Conservation (phyloP, 1,140 invertebrate species). For the Sycophaga agraensis region DNA sequence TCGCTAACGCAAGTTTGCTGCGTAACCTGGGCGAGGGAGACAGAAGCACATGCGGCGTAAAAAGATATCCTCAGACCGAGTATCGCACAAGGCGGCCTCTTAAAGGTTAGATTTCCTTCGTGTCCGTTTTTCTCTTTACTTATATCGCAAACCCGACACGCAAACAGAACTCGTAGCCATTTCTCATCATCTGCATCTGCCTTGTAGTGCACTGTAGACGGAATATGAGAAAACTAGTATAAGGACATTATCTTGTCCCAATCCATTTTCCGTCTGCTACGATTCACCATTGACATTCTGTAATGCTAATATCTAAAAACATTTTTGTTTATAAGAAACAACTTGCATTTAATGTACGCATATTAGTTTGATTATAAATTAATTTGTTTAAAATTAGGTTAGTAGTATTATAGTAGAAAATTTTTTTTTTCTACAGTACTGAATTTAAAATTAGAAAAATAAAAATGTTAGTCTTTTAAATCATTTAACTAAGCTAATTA, state of each 20-base stretch:
- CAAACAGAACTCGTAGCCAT: too few relatives aligned
- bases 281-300: background rate
- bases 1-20: too few relatives aligned
- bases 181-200: too few relatives aligned
- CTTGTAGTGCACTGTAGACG: too few relatives aligned
- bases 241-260: too few relatives aligned
- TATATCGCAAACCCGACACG: too few relatives aligned
- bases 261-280: slow-evolving; percentile 14
- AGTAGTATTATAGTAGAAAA: too few relatives aligned
- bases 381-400: background rate
- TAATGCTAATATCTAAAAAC: background rate
- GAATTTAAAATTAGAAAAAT: too few relatives aligned
- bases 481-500: too few relatives aligned
- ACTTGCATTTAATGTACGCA: background rate
- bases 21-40: slow-evolving; percentile 1
- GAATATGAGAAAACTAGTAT: too few relatives aligned
- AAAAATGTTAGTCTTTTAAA: too few relatives aligned
- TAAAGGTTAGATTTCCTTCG: slow-evolving; percentile 16
- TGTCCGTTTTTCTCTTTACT: background rate
- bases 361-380: background rate
- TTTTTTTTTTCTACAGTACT: too few relatives aligned
- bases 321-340: background rate
- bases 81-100: background rate
- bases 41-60: background rate
- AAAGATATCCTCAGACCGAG: background rate